A percentile compares a stretch with the other conserved stretches of the same genome.
Conservation (phyloP, 2,797 vertebrate species). For the Philypnodon macrostomus region DNA sequence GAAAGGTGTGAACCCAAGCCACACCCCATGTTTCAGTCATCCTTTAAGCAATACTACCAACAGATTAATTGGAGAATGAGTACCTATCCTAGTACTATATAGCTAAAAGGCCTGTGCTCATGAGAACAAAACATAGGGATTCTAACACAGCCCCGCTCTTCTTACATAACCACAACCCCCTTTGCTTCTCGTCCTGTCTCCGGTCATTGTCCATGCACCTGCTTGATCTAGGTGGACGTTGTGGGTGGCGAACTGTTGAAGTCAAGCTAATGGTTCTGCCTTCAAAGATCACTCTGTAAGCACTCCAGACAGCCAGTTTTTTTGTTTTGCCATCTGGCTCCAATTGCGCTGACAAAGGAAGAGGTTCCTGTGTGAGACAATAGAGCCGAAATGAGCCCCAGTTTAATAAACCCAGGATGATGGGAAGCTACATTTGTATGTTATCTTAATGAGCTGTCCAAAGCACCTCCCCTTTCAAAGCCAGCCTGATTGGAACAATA, state of each 20-base stretch:
- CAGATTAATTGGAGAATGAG: too few species aligned
- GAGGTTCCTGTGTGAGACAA: constrained; percentile 71
- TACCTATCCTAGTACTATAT: too few species aligned
- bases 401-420: constrained; percentile 75
- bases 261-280: constrained; percentile 62
- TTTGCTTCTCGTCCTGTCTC: constrained; percentile 3
- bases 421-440: constrained; percentile 68
- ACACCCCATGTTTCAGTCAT: too few species aligned
- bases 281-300: constrained; percentile 62
- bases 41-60: too few species aligned
- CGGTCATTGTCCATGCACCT: constrained; percentile 43
- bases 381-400: constrained; percentile 69
- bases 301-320: constrained; percentile 67
- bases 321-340: constrained; percentile 78
- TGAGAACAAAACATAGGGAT: too few species aligned
- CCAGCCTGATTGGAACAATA: constrained; percentile 74
- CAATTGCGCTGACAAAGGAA: constrained; percentile 73
- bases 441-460: constrained; percentile 81
- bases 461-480: constrained; percentile 67
- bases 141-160: neutral
- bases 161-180: constrained; percentile 13
- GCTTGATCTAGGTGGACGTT: constrained; percentile 59
- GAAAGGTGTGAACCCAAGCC: too few species aligned
- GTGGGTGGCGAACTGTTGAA: constrained; percentile 57
- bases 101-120: too few species aligned